phyloP scores from a whole-genome alignment of 2,797 vertebrate species.

The Sciurus carolinensis region DNA sequence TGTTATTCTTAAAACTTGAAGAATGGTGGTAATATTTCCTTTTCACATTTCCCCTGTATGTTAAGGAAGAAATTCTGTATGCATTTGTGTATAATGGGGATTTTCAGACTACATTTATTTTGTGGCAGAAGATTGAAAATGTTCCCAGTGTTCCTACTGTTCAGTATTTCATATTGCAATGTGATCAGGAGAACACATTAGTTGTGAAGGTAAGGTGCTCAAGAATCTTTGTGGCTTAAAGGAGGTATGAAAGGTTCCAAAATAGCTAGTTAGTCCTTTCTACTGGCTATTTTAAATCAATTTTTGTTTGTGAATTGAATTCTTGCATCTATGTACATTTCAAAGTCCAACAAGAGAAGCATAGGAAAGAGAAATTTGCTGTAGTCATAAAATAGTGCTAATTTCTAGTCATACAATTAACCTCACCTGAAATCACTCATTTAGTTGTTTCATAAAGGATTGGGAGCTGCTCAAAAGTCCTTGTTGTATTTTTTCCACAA shows the following conservation, averaged over 20 bases:
- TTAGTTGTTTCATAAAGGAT: slow-evolving; percentile 32
- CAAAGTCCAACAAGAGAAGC: background rate
- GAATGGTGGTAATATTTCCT: slow-evolving; percentile 9
- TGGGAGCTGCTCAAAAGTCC: background rate
- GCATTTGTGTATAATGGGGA: slow-evolving; percentile 16
- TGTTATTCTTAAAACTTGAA: slow-evolving; percentile 33
- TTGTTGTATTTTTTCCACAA: background rate
- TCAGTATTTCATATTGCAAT: slow-evolving; percentile 48
- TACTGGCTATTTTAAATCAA: slow-evolving; percentile 39
- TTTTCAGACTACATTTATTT: slow-evolving; percentile 63
- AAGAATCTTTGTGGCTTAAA: slow-evolving; percentile 60
- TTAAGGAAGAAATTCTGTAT: slow-evolving; percentile 25
- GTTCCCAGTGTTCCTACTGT: background rate
- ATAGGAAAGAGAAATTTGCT: background rate
- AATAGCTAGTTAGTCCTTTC: slow-evolving; percentile 56
- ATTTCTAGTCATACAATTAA: slow-evolving; percentile 61
- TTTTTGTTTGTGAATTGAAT: slow-evolving; percentile 68
- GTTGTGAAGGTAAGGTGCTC: slow-evolving; percentile 57
- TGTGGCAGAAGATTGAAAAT: slow-evolving; percentile 20
- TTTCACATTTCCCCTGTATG: background rate
- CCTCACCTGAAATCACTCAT: slow-evolving; percentile 45
- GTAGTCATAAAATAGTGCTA: slow-evolving; percentile 42
- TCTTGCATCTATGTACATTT: slow-evolving; percentile 41
- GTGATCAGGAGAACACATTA: slow-evolving; percentile 30
- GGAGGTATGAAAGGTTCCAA: background rate